Percentiles rank a stretch among this genome's conserved stretches.
Conservation (phyloP, 2,113 vertebrate species). For the Carlito syrichta region DNA sequence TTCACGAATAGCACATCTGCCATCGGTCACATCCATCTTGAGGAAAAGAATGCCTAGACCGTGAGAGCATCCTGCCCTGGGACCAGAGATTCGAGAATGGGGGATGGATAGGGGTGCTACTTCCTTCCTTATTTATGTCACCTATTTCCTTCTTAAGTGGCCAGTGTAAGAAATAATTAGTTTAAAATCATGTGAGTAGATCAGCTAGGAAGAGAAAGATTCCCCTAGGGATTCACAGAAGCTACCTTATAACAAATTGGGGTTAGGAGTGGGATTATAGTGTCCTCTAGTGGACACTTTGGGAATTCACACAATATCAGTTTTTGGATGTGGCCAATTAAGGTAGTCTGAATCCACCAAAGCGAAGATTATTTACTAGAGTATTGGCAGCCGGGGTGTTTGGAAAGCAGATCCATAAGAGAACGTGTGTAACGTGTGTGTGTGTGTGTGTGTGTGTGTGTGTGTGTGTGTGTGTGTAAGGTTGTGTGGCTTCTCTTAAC, state of each 20-base stretch:
- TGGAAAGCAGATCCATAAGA: background rate
- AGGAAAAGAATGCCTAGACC: background rate
- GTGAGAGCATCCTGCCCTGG: background rate
- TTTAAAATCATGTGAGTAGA: background rate
- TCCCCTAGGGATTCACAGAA: background rate
- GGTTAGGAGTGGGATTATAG: background rate
- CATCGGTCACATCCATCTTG: background rate
- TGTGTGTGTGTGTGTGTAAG: background rate
- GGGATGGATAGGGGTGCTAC: background rate
- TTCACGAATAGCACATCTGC: background rate
- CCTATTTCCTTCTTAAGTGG: conserved; percentile 9
- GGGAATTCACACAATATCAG: background rate
- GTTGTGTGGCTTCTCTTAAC: background rate
- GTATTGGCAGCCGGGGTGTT: background rate
- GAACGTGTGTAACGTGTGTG: background rate
- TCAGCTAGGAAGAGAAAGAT: background rate
- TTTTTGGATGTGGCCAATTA: background rate
- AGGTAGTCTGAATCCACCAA: background rate
- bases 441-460: background rate
- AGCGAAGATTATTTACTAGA: background rate
- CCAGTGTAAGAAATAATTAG: background rate
- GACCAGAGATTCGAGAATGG: background rate
- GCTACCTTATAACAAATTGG: accelerated
- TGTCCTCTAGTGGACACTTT: conserved; percentile 51
- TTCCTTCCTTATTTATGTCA: background rate